Percentiles rank a stretch among this genome's conserved stretches.
phyloP scores from a whole-genome alignment of 2,113 vertebrate genomes.

The Chroicocephalus ridibundus region DNA sequence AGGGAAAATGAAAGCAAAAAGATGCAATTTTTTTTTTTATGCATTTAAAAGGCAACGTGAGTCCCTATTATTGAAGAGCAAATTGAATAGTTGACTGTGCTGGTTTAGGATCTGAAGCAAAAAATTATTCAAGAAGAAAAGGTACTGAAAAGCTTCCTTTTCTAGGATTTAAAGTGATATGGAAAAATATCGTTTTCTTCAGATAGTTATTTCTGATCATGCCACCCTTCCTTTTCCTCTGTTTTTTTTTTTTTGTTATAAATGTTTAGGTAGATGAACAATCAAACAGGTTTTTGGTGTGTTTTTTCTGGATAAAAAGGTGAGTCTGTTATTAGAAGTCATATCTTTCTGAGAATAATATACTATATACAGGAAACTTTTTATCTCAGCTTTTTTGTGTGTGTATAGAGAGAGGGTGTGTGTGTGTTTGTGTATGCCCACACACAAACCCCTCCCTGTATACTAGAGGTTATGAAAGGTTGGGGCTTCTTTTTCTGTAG shows the following conservation, averaged over 20 bases:
- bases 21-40: neutral
- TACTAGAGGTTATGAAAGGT: neutral
- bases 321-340: neutral
- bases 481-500: neutral
- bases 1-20: constrained; percentile 15
- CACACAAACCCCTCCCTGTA: neutral
- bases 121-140: neutral
- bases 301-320: neutral
- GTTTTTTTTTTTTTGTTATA: neutral
- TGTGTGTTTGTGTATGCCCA: neutral
- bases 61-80: neutral
- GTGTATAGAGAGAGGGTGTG: neutral
- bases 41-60: neutral
- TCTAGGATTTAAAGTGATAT: neutral
- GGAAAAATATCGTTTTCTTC: neutral
- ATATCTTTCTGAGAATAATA: neutral
- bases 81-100: neutral
- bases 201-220: neutral
- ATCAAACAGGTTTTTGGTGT: neutral
- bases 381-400: neutral
- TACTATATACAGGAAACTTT: neutral
- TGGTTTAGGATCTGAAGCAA: neutral
- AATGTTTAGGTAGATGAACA: neutral
- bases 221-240: neutral
- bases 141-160: neutral